Evolutionary conservation across 2,797 vertebrate genomes (phyloP), one percentile per base, ranked within the genome.

Genomic region (Spinus olivaceus): DNA sequence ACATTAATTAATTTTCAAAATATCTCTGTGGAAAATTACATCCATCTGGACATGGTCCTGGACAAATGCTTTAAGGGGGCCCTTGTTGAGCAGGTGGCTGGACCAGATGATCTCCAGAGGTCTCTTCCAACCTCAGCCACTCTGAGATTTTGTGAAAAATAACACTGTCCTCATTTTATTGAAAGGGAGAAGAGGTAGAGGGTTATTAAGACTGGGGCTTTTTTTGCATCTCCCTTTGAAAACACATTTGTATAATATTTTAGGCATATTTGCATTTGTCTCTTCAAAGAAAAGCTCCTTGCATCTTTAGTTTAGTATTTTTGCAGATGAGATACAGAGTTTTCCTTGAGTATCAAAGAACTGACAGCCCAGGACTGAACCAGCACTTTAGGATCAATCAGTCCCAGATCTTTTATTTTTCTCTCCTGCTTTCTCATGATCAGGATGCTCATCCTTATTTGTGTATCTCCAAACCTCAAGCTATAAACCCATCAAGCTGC

Each of bases 1-100:
- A 53, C 8, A 56, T 86, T 88, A 74, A 79, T 72, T 94, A 76
- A 53, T 88, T 94, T 94, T 81, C 79, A 81, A 67, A 94, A 74
- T 23, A 57, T 74, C 85, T 61, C 14, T 54, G 28, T 54, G 42
- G 46, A 82, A 72, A 79, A 83, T 54, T 28, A 50, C 83, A 88
- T 51, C 69, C 4, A 3, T 66, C 82, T 93, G 88, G 49, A 63
- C 8, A 10, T 20, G 14, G 10, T 33, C 57, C 28, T 54, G 83
- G 41, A 21, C 32, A 84, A 89, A 50, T 33, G 25, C 30, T 32
- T 80, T 15, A 42, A 42, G 27, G 39, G 37, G 12, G 19, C 33
- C 24, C 13, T 84, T 33, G 18, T 5, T 25, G 65, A 81, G 65
- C 15, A n/a, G 30, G 10, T 7, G 10, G 6, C 37, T 84, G 70